Base-by-base conservation (phyloP, 1,140 invertebrate species). In the Philotrypesis tridentata region DNA sequence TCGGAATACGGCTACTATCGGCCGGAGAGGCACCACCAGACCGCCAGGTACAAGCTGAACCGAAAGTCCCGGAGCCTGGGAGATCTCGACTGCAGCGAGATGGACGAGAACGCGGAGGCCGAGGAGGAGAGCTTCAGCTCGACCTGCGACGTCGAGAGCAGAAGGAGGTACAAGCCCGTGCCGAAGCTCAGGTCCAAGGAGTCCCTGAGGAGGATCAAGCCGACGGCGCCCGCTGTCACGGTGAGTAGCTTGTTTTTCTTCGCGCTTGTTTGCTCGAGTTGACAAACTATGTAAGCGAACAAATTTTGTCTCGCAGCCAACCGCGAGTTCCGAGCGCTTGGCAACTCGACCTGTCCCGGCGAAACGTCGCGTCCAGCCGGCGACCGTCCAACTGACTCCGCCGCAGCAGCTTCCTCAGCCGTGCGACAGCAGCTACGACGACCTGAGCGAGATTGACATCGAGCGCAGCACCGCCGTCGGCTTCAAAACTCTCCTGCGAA, bases 401-500 rank as follows among this genome's bases (percentile, higher is more conserved):
- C 43, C 27, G n/a, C 79, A 65, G 21, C 60, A 67, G 37, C n/a
- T 1, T 55, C 17, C 17, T 8, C 72, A 65, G 9, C 11, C 31
- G 0, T 73, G 80, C 8, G 71, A 60, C 2, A 79, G 81, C 33
- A 84, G 82, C 40, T 83, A 48, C 31, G 82, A 86, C 27, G 84
- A 85, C 23, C 37, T 85, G 0, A 31, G 79, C 31, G 83, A 87
- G 23, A 83, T 89, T 25, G 86, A 89, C 61, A 82, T 88, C 6
- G 86, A 89, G 14, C 85, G 86, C 1, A 88, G 88, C 72, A 89
- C 89, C 14, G 89, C 89, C 14, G 85, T 89, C 11, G 87, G 87
- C 14, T 89, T 89, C 61, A 89, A 88, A 61, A 85, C 82, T 2
- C 82, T 90, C 2, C 77, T 90, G 17, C 86, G 87, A 61, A 87